Percentiles rank a stretch among this genome's conserved stretches.
phyloP scores from a whole-genome alignment of 2,888 invertebrate genomes.

The Ptychoptera albimana region DNA sequence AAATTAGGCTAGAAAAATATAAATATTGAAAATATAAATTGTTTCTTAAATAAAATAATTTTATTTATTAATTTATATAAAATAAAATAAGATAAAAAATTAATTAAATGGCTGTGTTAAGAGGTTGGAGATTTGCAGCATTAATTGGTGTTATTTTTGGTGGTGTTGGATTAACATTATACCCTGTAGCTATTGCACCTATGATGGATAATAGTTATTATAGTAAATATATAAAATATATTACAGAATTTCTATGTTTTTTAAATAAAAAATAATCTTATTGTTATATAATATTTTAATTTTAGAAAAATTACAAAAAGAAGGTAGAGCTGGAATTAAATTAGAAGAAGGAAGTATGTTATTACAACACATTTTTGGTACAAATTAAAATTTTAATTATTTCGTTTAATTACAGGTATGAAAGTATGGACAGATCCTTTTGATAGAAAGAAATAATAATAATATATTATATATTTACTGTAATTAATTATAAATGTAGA shows the following conservation, averaged over 20 bases:
- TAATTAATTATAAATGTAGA: neutral
- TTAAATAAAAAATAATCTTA: neutral
- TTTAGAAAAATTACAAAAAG: constrained; percentile 32
- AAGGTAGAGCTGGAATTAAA: constrained; percentile 31
- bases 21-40: too few species aligned
- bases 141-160: constrained; percentile 40
- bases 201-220: constrained; percentile 43
- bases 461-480: neutral
- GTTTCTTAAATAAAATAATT: too few species aligned
- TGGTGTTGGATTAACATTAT: constrained; percentile 34
- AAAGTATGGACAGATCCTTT: constrained; percentile 38
- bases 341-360: constrained; percentile 39
- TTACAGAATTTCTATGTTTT: neutral
- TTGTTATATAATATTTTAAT: constrained; percentile 7
- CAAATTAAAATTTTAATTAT: constrained; percentile 6
- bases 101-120: constrained; percentile 22
- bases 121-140: constrained; percentile 39
- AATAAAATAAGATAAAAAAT: constrained; percentile 2
- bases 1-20: too few species aligned
- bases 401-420: constrained; percentile 30
- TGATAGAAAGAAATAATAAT: constrained; percentile 28
- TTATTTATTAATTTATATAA: neutral
- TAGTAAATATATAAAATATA: constrained; percentile 12
- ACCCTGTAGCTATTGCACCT: constrained; percentile 44
- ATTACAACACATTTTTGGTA: constrained; percentile 4